Conservation (phyloP, 2,888 invertebrate genomes). For the Pocota personata region DNA sequence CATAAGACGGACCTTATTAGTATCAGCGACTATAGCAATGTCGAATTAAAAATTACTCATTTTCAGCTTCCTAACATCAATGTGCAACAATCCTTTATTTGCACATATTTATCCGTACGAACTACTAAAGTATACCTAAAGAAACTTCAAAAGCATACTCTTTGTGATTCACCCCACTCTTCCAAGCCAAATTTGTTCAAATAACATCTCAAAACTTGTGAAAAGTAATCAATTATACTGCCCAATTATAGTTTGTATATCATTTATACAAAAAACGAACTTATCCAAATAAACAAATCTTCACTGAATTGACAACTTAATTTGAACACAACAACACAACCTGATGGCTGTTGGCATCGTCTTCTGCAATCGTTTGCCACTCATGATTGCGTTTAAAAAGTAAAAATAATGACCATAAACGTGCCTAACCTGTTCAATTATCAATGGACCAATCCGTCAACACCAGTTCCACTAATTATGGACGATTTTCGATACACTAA, state of each 20-base stretch:
- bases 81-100: too few species aligned
- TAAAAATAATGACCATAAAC: not conserved
- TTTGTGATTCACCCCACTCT: not conserved
- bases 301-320: not conserved
- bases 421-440: not conserved
- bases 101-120: too few species aligned
- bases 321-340: not conserved
- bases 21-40: too few species aligned
- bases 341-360: not conserved
- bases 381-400: not conserved
- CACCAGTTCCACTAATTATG: not conserved
- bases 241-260: not conserved
- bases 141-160: not conserved
- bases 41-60: too few species aligned
- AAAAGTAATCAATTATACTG: not conserved
- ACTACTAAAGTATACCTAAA: not conserved
- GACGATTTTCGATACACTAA: not conserved
- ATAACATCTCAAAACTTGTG: not conserved
- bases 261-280: not conserved
- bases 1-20: too few species aligned
- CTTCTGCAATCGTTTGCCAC: not conserved
- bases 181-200: not conserved
- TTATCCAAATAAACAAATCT: not conserved
- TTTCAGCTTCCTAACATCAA: too few species aligned
- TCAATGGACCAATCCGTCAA: conserved; percentile 4